Evolutionary conservation across 2,888 invertebrate species (phyloP), one percentile per base, ranked within the genome.

Genomic region (Meandrusa payeni): DNA sequence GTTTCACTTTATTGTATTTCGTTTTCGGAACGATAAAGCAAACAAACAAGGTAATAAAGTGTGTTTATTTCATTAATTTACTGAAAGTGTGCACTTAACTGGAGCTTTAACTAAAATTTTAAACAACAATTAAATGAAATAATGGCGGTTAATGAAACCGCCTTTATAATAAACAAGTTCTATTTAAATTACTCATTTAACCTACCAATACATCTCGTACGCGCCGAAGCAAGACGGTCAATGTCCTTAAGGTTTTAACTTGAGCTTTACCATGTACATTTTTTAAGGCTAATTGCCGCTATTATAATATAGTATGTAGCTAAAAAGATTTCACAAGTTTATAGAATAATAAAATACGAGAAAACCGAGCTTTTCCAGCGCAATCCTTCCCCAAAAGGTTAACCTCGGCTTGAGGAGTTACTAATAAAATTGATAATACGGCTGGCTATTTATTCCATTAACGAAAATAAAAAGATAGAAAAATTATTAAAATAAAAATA

Each of bases 201-300:
- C 19, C 32, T 45, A 33, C 26, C 44, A 48, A 52, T 59, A 53
- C 48, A 57, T 58, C 56, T 59, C 55, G 51, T 57, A 41, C 47
- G 44, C 64, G 55, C 22, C 61, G 52, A 61, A 66, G 57, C 67
- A 57, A 52, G 56, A 63, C 69, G 70, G 64, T 61, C 72, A 57
- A 61, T 59, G 69, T 61, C 61, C 69, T 59, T 44, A 56, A 55
- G 51, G 51, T 59, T 41, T 52, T 51, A 55, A 57, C 52, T 54
- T 48, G 50, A 51, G 52, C 39, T 50, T 31, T 48, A 46, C 33
- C 46, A 47, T 39, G 43, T 41, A 49, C 52, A 53, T 52, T n/a
- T n/a, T n/a, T n/a, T n/a, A n/a, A n/a, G n/a, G n/a, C n/a, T n/a
- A n/a, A n/a, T n/a, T n/a, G n/a, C n/a, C n/a, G n/a, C n/a, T n/a